Evolutionary conservation across 2,113 vertebrate species (phyloP), one percentile per base, ranked within the genome.

Genomic region (Porphyrio hochstetteri): DNA sequence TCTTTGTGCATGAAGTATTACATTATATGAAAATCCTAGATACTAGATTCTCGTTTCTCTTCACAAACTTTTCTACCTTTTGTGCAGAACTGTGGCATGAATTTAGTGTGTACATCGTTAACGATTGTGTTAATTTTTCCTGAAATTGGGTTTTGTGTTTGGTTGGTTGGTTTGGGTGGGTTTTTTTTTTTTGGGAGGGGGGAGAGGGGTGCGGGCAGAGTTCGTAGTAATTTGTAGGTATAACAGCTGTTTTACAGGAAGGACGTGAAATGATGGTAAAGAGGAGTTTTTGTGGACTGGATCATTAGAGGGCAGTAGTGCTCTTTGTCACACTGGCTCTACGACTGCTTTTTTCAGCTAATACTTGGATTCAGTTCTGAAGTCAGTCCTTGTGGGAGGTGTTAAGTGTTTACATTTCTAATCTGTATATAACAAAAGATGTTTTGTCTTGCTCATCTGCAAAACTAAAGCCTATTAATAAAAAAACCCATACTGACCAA

Each of bases 231-330:
- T 61, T 65, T 7, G 24, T 28, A 18, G 19, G 29, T 91, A 18
- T 64, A 76, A 60, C 35, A 53, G 56, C 27, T 20, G 72, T 91
- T 36, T 86, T 90, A 50, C 5, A 25, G n/a, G 75, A 52, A 89
- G 69, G 52, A 13, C 10, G 57, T 3, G 16, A 79, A 70, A 64
- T 11, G n/a, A 7, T 71, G 25, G 35, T 85, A 13, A 18, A 35
- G 33, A 36, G 64, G 71, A 33, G 52, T 33, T 61, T 82, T 92
- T 72, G 28, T 71, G 28, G 40, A n/a, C 60, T 90, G 42, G 8
- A 35, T 96, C 98, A 63, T 95, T 96, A 98, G 98, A 90, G 97
- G 98, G 98, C 98, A 98, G 95, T 96, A 97, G 94, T 93, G 95
- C 50, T 86, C 97, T 98, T 97, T 96, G 60, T 83, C 35, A 77